A percentile compares a stretch with the other conserved stretches of the same genome.
Evolutionary conservation across 2,888 invertebrate genomes (phyloP).

Genomic region (Troglohyphantes excavatus): DNA sequence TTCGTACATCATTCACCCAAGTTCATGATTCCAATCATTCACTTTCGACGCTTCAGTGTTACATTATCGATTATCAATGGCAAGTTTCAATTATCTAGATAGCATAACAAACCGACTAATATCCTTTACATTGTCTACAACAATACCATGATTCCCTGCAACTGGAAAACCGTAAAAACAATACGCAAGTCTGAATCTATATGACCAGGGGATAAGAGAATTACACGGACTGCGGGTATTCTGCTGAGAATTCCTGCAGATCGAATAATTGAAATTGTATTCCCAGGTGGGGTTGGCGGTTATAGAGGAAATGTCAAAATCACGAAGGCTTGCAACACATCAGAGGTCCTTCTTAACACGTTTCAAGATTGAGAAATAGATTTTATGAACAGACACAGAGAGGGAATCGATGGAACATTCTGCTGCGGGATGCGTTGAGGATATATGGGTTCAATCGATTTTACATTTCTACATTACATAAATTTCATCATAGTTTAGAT

Average conservation of each 20-base stretch:
- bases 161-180: too few relatives aligned
- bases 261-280: constrained; percentile 56
- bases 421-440: not conserved
- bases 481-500: too few relatives aligned
- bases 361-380: constrained; percentile 61
- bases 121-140: not conserved
- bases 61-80: too few relatives aligned
- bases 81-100: too few relatives aligned
- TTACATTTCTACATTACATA: constrained; percentile 1
- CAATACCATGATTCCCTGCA: not conserved
- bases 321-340: constrained; percentile 37
- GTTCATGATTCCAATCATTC: too few relatives aligned
- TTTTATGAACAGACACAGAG: constrained; percentile 57
- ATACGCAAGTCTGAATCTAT: too few relatives aligned
- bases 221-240: not conserved
- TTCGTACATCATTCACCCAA: too few relatives aligned
- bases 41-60: too few relatives aligned
- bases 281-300: constrained; percentile 26
- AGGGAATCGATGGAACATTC: constrained; percentile 52
- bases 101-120: too few relatives aligned
- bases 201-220: not conserved
- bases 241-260: not conserved
- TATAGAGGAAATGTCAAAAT: constrained; percentile 39
- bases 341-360: constrained; percentile 36
- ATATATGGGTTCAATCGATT: constrained; percentile 31